Base-by-base conservation (phyloP, 2,888 invertebrate species). In the Panopea generosa region DNA sequence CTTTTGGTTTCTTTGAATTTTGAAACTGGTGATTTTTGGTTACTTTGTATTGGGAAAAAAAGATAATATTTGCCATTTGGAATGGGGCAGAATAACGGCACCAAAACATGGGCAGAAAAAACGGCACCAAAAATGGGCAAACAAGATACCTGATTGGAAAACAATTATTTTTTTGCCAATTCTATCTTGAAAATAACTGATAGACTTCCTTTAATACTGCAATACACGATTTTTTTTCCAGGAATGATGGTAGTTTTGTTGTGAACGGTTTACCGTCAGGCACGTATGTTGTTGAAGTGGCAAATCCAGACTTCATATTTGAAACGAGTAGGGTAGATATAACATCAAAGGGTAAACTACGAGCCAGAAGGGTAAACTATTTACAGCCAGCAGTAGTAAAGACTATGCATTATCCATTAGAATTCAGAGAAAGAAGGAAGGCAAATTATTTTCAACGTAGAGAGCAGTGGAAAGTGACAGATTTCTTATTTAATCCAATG, bases 401-500 rank as follows among this genome's bases (percentile, higher is more conserved):
- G 68, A 87, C 87, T 4, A 95, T 99, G 66, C 96, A 97, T 0
- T 99, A 99, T 93, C 99, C 99, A 1, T 93, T 99, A 55, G 95
- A 96, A 91, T 94, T 99, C 94, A 96, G 97, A 90, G 95, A 97
- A 0, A 90, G 96, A 22, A 96, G 96, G 95, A 84, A 97, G 93
- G 91, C 93, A 4, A 90, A 90, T 33, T 93, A 93, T 85, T 99
- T 99, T 94, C 98, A 98, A 94, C 94, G 96, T 20, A 94, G 99
- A 53, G 99, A 99, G 92, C 98, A 99, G 90, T 99, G 98, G 98
- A 95, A 98, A 90, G 94, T 99, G 14, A 98, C 98, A 0, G 99
- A 99, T 93, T 97, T 99, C 93, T 93, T 99, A 38, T 96, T 98
- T 93, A 98, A 97, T 93, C 99, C 99, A 1, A 99, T 99, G 98